Percentiles rank a stretch among this genome's conserved stretches.
Conservation (phyloP, 2,797 vertebrate genomes). For the Salmo trutta region DNA sequence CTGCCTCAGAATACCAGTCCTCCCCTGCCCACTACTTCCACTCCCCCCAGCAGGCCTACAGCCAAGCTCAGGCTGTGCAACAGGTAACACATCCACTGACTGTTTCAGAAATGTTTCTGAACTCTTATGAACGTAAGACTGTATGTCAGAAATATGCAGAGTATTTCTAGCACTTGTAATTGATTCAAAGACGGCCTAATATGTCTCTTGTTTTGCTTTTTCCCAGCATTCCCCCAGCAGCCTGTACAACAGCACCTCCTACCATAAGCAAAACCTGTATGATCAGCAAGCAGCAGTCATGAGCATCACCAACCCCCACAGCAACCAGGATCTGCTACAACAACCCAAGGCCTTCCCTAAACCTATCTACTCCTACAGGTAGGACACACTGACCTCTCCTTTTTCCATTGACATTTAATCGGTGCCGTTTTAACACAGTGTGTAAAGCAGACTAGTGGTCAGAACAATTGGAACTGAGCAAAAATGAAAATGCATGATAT, state of each 20-base stretch:
- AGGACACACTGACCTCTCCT: slow-evolving; percentile 34
- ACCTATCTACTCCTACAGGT: slow-evolving; percentile 90
- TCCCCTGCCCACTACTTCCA: slow-evolving; percentile 70
- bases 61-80: slow-evolving; percentile 68
- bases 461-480: not conserved
- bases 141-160: not conserved
- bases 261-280: slow-evolving; percentile 69
- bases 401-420: not conserved
- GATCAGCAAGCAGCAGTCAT: slow-evolving; percentile 76
- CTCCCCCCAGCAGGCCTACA: slow-evolving; percentile 74
- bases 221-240: slow-evolving; percentile 72
- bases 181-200: not conserved
- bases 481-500: not conserved
- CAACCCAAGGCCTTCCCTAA: slow-evolving; percentile 83
- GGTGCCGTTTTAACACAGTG: not conserved
- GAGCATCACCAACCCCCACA: slow-evolving; percentile 55
- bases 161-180: not conserved
- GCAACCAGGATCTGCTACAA: slow-evolving; percentile 74
- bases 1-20: slow-evolving; percentile 35
- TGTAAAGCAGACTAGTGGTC: not conserved
- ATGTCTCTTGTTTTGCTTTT: not conserved
- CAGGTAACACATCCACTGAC: slow-evolving; percentile 68
- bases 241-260: slow-evolving; percentile 71
- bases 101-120: not conserved
- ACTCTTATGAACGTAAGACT: not conserved